Evolutionary conservation across 2,113 vertebrate genomes (phyloP), one percentile per base, ranked within the genome.

Genomic region (Boulengeromyrus knoepffleri): DNA sequence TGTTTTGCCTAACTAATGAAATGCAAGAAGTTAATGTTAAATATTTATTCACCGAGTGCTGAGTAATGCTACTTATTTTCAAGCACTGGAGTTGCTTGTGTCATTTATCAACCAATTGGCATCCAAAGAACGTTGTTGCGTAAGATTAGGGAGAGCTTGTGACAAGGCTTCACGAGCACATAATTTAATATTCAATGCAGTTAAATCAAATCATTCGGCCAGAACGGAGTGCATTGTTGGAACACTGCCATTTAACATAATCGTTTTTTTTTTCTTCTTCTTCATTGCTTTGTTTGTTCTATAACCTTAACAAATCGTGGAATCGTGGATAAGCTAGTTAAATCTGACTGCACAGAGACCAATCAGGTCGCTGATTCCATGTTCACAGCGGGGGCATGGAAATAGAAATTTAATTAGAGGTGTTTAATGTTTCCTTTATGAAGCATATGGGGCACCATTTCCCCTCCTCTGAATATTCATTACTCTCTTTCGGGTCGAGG

Each of bases 31-130:
- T 70, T 83, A 52, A 39, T 42, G 47, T 89, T 49, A 89, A 52
- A 53, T 87, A 87, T 87, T 87, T 53, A 87, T 87, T 52, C n/a
- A 47, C 47, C 2, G n/a, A 56, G 93, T 91, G 86, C 89, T 93
- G 56, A 89, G 0, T 89, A 88, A 91, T 66, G 70, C 50, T 90
- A 15, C 70, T 90, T 88, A 89, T 85, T 52, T 89, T 15, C 85
- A 36, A 87, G 84, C 70, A 84, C 7, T 87, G 10, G 85, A 53
- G 89, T 91, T 92, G 91, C 89, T 85, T 91, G 80, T 90, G 91
- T 93, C 93, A 93, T 93, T 94, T 92, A 91, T 93, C 70, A 39
- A 77, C 93, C 93, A 93, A 95, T 95, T 92, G 92, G 89, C 58
- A 70, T 66, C 56, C 88, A 85, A 74, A 88, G 91, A 90, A 53